Percentiles rank a stretch among this genome's conserved stretches.
Conservation (phyloP, 2,797 vertebrate species). For the Margarornis squamiger region DNA sequence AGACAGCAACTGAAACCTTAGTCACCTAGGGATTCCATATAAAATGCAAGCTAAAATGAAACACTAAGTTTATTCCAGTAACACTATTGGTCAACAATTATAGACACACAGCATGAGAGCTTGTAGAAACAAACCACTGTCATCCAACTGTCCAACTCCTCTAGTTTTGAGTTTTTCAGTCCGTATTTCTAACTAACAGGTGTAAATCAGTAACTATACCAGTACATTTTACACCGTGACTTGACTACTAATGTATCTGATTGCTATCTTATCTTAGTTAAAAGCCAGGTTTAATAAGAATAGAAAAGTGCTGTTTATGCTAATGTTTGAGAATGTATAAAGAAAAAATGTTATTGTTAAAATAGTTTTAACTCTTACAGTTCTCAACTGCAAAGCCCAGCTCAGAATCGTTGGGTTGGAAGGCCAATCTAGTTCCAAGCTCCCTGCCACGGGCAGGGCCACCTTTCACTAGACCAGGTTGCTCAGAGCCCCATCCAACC, state of each 20-base stretch:
- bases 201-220: slow-evolving; percentile 48
- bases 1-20: background rate
- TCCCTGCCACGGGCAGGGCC: no score
- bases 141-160: background rate
- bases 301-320: background rate
- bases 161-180: background rate
- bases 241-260: slow-evolving; percentile 62
- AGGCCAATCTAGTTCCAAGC: background rate
- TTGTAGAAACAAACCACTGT: background rate
- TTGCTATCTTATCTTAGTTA: slow-evolving; percentile 61
- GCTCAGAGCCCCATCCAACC: background rate
- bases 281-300: background rate
- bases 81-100: background rate
- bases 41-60: background rate
- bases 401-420: background rate
- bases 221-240: slow-evolving; percentile 40
- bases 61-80: background rate
- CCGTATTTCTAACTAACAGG: background rate
- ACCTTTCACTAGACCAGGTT: background rate
- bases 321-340: background rate
- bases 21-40: background rate
- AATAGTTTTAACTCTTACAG: background rate
- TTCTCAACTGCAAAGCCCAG: background rate
- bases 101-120: background rate
- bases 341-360: background rate